Conservation (phyloP, 2,113 vertebrate genomes). For the Zosterops borbonicus region DNA sequence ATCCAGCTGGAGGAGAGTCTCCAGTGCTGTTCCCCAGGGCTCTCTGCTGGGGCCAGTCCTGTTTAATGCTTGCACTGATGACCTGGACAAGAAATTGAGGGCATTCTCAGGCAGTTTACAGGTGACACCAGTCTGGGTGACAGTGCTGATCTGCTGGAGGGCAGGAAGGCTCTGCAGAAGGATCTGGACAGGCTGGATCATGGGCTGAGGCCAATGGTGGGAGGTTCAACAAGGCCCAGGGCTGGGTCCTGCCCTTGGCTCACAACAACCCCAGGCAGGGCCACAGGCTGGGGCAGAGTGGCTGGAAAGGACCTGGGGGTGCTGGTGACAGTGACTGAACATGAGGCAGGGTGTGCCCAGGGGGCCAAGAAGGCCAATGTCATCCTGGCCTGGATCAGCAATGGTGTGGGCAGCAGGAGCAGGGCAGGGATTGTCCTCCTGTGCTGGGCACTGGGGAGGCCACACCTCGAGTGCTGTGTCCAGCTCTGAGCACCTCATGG, state of each 20-base stretch:
- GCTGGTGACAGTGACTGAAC: fast-evolving
- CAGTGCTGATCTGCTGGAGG: not conserved
- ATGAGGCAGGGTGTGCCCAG: too few species aligned
- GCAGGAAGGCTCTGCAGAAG: not conserved
- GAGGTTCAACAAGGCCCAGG: not conserved
- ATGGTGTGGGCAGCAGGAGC: fast-evolving
- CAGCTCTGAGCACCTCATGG: fast-evolving
- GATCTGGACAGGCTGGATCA: not conserved
- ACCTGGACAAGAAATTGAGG: fast-evolving
- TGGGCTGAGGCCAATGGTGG: fast-evolving
- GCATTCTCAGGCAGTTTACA: fast-evolving
- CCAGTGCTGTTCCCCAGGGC: not conserved
- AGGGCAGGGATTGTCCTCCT: not conserved
- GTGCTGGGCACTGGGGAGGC: fast-evolving
- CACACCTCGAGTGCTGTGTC: fast-evolving
- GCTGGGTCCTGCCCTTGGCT: not conserved
- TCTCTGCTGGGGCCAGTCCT: fast-evolving
- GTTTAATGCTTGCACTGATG: not conserved
- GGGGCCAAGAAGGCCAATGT: fast-evolving
- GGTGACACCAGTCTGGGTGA: not conserved
- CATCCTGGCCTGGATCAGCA: not conserved
- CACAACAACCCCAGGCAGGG: fast-evolving
- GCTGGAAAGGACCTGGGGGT: not conserved
- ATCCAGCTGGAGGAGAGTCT: fast-evolving
- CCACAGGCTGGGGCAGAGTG: not conserved